Percentiles rank a stretch among this genome's conserved stretches.
phyloP scores from a whole-genome alignment of 2,888 invertebrate genomes.

The Pantelozetes paolii region DNA sequence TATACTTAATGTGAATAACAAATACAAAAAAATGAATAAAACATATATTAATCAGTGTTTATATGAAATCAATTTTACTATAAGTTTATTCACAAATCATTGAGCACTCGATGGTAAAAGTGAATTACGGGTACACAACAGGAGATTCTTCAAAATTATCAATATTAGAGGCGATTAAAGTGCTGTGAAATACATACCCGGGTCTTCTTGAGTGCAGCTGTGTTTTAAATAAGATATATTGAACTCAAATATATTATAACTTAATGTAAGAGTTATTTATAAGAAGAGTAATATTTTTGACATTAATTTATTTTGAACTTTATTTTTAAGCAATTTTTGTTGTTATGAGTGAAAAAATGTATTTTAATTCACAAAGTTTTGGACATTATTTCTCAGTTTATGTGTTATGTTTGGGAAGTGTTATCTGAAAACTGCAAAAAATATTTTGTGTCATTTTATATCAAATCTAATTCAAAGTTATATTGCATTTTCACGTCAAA shows the following conservation, averaged over 20 bases:
- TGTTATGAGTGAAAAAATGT: not conserved
- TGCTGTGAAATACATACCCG: not conserved
- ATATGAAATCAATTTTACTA: not conserved
- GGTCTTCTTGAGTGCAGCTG: too few species aligned
- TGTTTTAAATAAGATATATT: too few species aligned
- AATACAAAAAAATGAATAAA: slow-evolving; percentile 9
- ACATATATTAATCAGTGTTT: slow-evolving; percentile 22
- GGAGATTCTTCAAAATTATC: slow-evolving; percentile 9
- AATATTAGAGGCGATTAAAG: slow-evolving; percentile 3
- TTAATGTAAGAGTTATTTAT: too few species aligned
- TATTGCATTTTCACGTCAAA: not conserved
- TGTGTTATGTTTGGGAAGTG: not conserved
- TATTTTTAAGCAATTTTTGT: not conserved
- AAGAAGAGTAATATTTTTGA: not conserved
- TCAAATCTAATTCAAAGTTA: not conserved
- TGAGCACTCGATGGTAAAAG: not conserved
- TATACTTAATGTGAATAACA: slow-evolving; percentile 6
- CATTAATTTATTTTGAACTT: not conserved
- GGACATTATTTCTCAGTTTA: too few species aligned
- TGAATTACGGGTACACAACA: not conserved
- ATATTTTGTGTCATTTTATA: not conserved
- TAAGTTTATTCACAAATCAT: not conserved
- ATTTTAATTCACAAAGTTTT: not conserved
- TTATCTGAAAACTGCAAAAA: not conserved
- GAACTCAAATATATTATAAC: too few species aligned